phyloP scores from a whole-genome alignment of 1,140 invertebrate genomes.

The Drosophila kurseongensis region DNA sequence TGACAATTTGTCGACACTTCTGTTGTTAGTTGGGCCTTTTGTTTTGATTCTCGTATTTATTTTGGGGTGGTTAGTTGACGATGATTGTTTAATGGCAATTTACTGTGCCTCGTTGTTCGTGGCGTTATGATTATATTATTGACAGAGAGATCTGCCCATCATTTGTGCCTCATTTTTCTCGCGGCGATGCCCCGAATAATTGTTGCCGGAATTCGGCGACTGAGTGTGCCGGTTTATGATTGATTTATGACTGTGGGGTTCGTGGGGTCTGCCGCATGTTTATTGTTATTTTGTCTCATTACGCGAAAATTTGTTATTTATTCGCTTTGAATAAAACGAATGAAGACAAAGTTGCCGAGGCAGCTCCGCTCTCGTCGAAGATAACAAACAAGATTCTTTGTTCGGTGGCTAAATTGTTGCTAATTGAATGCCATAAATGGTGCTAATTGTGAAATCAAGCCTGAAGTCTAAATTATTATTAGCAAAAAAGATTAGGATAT shows the following conservation, averaged over 20 bases:
- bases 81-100: slow-evolving; percentile 66
- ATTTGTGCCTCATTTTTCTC: background rate
- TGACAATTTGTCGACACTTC: slow-evolving; percentile 77
- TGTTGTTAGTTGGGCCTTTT: slow-evolving; percentile 25
- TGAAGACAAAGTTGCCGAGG: slow-evolving; percentile 32
- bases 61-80: slow-evolving; percentile 38
- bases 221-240: slow-evolving; percentile 29
- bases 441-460: slow-evolving; percentile 43
- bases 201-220: slow-evolving; percentile 17
- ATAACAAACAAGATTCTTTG: slow-evolving; percentile 52
- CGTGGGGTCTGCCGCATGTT: slow-evolving; percentile 28
- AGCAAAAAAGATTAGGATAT: slow-evolving; percentile 16
- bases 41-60: slow-evolving; percentile 42
- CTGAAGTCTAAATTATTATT: slow-evolving; percentile 8
- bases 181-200: slow-evolving; percentile 22
- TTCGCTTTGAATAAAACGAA: slow-evolving; percentile 27
- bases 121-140: slow-evolving; percentile 32
- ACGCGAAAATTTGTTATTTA: slow-evolving; percentile 48
- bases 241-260: slow-evolving; percentile 35
- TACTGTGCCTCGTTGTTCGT: slow-evolving; percentile 14
- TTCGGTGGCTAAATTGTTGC: slow-evolving; percentile 41
- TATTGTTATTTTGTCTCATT: slow-evolving; percentile 46
- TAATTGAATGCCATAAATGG: slow-evolving; percentile 56
- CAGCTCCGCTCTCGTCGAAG: slow-evolving; percentile 2
- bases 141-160: slow-evolving; percentile 9